A percentile compares a stretch with the other conserved stretches of the same genome.
phyloP scores from a whole-genome alignment of 2,113 vertebrate genomes.

The Leptobrachium leishanense region DNA sequence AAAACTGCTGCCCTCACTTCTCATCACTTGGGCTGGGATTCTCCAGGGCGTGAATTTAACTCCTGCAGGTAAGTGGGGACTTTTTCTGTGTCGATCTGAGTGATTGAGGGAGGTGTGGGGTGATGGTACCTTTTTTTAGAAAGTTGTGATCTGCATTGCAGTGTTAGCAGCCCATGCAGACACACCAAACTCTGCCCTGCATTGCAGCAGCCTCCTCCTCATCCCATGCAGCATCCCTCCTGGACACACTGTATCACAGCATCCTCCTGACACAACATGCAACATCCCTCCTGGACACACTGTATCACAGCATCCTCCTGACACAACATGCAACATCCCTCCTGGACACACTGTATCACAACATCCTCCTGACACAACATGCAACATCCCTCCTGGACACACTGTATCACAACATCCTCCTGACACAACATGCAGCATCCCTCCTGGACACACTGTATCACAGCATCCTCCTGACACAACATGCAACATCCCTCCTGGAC shows the following conservation, averaged over 20 bases:
- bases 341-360: too few relatives aligned
- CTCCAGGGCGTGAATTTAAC: background rate
- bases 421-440: too few relatives aligned
- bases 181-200: constrained; percentile 40
- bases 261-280: too few relatives aligned
- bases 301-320: too few relatives aligned
- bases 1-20: constrained; percentile 6
- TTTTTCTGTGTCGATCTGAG: background rate
- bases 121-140: background rate
- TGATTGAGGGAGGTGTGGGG: background rate
- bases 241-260: background rate
- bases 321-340: too few relatives aligned
- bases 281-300: too few relatives aligned
- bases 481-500: too few relatives aligned
- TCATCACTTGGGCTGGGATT: constrained; percentile 19
- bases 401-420: too few relatives aligned
- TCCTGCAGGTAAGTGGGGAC: constrained; percentile 11
- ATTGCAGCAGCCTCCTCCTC: constrained; percentile 18
- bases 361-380: too few relatives aligned
- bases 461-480: too few relatives aligned
- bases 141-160: constrained; percentile 41
- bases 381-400: too few relatives aligned
- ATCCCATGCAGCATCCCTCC: constrained; percentile 32
- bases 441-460: too few relatives aligned
- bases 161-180: constrained; percentile 20